Evolutionary conservation across 2,113 vertebrate genomes (phyloP), one percentile per base, ranked within the genome.

Genomic region (Ochotona princeps): DNA sequence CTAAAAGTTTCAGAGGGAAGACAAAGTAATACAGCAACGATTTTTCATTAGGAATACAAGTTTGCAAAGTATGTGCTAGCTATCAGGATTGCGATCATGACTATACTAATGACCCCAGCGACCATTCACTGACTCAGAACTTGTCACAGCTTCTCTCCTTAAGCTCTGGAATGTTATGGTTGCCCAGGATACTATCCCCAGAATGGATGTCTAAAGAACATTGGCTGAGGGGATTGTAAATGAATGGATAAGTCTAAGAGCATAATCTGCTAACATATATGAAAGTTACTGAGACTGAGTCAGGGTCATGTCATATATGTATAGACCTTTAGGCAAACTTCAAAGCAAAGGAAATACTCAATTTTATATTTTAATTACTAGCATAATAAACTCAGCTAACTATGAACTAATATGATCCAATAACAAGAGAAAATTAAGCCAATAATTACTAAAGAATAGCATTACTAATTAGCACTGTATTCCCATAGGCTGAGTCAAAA

Each of bases 281-380:
- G 57, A 51, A 86, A 95, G 57, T 87, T 49, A 65, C 81, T 89
- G 78, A 81, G 44, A 65, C 81, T 89, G 78, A 81, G 44, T 91
- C 87, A 93, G 54, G 5, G 35, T 91, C 66, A 82, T 87, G 83
- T n/a, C 57, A 79, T 17, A 28, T 78, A 82, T 87, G 72, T 79
- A 15, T 57, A 74, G 81, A 76, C 18, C 69, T 96, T 93, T 80
- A 93, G 80, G 74, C 1, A 63, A 91, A 92, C 87, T 96, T 95
- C 89, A 96, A 96, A 94, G 93, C 76, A 94, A 97, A 91, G 91
- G 89, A 96, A 96, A 92, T 74, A 76, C 10, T 15, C 86, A 96
- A 95, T 80, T 95, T 95, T 82, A 79, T 72, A 92, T 87, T 91
- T 93, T 96, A 96, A 95, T 94, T 95, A 80, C 67, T 92, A 80